Conservation (phyloP, 2,113 vertebrate genomes). For the Thalassarche chlororhynchos region DNA sequence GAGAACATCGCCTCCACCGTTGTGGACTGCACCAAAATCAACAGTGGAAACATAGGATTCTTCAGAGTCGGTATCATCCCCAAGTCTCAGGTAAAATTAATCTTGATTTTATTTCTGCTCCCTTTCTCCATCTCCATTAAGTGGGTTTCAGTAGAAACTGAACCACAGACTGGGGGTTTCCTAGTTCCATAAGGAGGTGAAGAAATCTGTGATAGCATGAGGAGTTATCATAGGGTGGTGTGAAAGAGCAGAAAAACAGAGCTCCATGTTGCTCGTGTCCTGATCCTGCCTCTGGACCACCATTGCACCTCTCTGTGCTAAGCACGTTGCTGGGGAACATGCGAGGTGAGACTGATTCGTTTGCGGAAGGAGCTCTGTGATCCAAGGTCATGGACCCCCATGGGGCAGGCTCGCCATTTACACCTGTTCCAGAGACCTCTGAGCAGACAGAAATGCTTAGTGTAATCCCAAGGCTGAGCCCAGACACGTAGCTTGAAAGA, state of each 20-base stretch:
- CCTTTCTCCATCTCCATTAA: background rate
- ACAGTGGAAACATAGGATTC: constrained; percentile 83
- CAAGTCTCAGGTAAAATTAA: constrained; percentile 82
- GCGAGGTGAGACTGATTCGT: background rate
- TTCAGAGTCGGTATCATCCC: constrained; percentile 88
- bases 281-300: background rate
- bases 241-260: background rate
- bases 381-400: fast-evolving
- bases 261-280: background rate
- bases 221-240: background rate
- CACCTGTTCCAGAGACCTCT: background rate
- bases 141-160: background rate
- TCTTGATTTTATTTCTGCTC: background rate
- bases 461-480: background rate
- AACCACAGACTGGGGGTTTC: background rate
- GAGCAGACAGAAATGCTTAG: background rate
- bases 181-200: background rate
- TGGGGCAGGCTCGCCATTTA: background rate
- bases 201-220: background rate
- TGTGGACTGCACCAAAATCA: constrained; percentile 90
- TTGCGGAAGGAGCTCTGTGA: background rate
- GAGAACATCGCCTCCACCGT: constrained; percentile 91
- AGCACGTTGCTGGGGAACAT: background rate
- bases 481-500: fast-evolving
- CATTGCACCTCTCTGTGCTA: background rate